phyloP scores from a whole-genome alignment of 2,113 vertebrate genomes.

The Poeciliopsis retropinna region DNA sequence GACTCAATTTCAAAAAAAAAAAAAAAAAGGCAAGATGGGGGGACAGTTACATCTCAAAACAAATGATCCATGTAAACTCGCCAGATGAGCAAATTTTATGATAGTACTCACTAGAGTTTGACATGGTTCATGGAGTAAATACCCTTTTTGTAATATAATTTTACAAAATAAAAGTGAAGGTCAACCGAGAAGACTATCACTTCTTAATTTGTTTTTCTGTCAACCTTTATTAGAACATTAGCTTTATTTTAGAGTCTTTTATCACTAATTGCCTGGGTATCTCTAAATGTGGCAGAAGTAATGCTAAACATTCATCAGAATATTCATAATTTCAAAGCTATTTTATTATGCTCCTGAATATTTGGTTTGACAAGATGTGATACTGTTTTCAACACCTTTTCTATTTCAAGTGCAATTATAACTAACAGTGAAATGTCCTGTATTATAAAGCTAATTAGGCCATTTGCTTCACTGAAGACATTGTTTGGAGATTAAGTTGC shows the following conservation, averaged over 20 bases:
- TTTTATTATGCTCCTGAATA: neutral
- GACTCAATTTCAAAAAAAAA: slow-evolving; percentile 45
- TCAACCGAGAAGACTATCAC: slow-evolving; percentile 46
- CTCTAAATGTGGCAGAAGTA: slow-evolving; percentile 29
- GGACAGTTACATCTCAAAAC: slow-evolving; percentile 45
- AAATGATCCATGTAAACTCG: slow-evolving; percentile 43
- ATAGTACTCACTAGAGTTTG: slow-evolving; percentile 24
- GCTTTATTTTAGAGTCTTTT: slow-evolving; percentile 39
- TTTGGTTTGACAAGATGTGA: slow-evolving; percentile 38
- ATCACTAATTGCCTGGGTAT: slow-evolving; percentile 21
- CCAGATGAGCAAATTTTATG: slow-evolving; percentile 43
- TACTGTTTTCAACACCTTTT: slow-evolving; percentile 3
- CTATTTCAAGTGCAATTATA: slow-evolving; percentile 37
- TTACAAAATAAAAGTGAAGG: slow-evolving; percentile 28
- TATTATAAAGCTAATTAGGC: slow-evolving; percentile 81
- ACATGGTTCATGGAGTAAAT: slow-evolving; percentile 28
- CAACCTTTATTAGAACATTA: slow-evolving; percentile 15
- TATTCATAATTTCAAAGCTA: slow-evolving; percentile 6
- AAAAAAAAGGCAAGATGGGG: slow-evolving; percentile 49
- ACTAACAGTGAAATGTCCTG: slow-evolving; percentile 56
- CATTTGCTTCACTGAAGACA: slow-evolving; percentile 76
- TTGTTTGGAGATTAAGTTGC: slow-evolving; percentile 78
- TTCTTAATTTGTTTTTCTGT: slow-evolving; percentile 23
- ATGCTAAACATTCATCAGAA: neutral
- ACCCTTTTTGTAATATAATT: slow-evolving; percentile 27